These are phyloP conservation scores for Sclerodermus sp. DNA, from an alignment of 2,888 invertebrate species.

Conservation along the genomic window DNA sequence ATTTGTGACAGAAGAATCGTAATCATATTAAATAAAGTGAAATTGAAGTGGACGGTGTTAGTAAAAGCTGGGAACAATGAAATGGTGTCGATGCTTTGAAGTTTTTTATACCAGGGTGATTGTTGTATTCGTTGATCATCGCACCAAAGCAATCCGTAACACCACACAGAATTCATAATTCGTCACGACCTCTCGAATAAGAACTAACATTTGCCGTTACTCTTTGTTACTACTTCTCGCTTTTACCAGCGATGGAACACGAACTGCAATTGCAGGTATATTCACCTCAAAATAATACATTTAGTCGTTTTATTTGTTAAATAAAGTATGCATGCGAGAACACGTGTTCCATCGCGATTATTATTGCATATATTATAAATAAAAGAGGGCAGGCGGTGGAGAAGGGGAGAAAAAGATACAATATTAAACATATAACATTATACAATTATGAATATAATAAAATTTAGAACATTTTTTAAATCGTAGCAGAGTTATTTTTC, in stretches of 20 bases:
- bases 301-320: too few relatives aligned
- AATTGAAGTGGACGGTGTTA: constrained; percentile 9
- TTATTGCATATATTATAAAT: too few relatives aligned
- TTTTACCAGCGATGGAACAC: not conserved
- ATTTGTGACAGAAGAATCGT: constrained; percentile 5
- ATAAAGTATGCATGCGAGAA: too few relatives aligned
- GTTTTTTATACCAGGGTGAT: constrained; percentile 13
- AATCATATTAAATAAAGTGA: constrained; percentile 24
- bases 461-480: too few relatives aligned
- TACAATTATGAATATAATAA: too few relatives aligned
- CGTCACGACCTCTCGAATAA: not conserved
- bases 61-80: not conserved
- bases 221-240: constrained; percentile 8
- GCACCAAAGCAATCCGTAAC: constrained; percentile 3
- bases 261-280: too few relatives aligned
- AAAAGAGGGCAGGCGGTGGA: too few relatives aligned
- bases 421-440: too few relatives aligned
- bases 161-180: constrained; percentile 2
- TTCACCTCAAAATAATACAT: too few relatives aligned
- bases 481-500: too few relatives aligned
- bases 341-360: too few relatives aligned
- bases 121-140: constrained; percentile 21
- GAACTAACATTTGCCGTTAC: constrained; percentile 11
- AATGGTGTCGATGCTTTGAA: constrained; percentile 18
- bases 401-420: too few relatives aligned